Base-by-base conservation (phyloP, 2,113 vertebrate species). In the Antennarius striatus region DNA sequence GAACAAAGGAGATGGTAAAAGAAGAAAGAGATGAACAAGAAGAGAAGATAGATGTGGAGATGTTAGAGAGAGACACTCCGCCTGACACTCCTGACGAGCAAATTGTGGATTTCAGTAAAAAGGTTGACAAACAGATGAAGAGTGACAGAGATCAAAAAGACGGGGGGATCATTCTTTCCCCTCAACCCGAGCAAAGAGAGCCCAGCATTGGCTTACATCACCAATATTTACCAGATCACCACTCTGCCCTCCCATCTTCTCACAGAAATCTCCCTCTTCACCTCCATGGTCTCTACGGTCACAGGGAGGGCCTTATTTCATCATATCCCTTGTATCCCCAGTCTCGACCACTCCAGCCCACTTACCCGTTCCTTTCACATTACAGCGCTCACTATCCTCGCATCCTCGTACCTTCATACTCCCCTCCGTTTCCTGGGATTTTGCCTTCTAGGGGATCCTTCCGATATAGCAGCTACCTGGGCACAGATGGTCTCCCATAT, bases 1-100 rank as follows among this genome's bases (percentile, higher is more conserved):
- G 58, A 16, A 52, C 70, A 6, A 83, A 56, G 30, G 79, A 86
- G 28, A 80, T 71, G 40, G 68, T 81, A 47, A 88, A 87, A 14
- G 80, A 86, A 4, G 81, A 88, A 47, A 71, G n/a, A 17, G 66
- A 79, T 1, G 85, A 85, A 0, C 87, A 89, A 0, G 29, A 12
- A 10, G 91, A 93, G 51, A 91, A 85, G 15, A 82, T 91, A 0
- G 87, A 92, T 0, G 89, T 91, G 9, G 90, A 93, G 68, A 77
- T 88, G 47, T 51, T 91, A 32, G 92, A 90, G 42, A 81, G 90
- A 71, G 89, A 91, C 77, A 86, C 86, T 0, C 92, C 91, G 0
- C 92, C 91, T 0, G 90, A 86, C 77, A 92, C 92, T 0, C 90
- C 93, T 0, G 88, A 91, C 0, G 84, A 88, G 46, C 90, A 91